These are phyloP conservation scores for Onychomys arenicola DNA, from an alignment of 2,797 vertebrate genomes.

Conservation along the genomic window DNA sequence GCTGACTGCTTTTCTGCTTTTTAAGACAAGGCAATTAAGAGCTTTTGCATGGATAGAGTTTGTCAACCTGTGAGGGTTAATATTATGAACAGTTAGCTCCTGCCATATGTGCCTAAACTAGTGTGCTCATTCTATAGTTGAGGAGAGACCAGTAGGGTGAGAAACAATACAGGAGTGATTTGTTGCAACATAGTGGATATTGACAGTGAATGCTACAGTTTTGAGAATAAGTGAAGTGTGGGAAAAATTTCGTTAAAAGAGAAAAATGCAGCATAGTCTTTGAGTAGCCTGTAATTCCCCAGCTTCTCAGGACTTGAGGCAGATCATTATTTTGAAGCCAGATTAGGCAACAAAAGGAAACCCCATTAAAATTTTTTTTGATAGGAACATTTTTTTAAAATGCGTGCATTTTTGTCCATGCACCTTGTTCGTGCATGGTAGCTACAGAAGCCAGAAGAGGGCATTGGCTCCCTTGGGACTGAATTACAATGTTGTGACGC, in stretches of 20 bases:
- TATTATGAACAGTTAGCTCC: neutral
- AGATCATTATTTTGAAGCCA: neutral
- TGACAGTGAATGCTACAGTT: neutral
- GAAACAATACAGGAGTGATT: neutral
- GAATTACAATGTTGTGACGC: neutral
- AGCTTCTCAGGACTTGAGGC: neutral
- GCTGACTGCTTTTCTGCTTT: neutral
- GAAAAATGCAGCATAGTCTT: neutral
- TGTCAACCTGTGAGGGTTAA: neutral
- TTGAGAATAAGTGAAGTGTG: neutral
- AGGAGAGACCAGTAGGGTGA: neutral
- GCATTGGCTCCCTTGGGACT: neutral
- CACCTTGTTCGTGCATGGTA: neutral
- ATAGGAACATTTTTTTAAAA: neutral
- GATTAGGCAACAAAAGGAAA: neutral
- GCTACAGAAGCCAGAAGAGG: neutral
- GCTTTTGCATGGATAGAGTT: neutral
- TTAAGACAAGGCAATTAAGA: conserved; percentile 32
- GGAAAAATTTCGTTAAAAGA: neutral
- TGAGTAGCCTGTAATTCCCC: neutral
- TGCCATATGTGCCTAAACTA: neutral
- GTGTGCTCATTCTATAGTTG: neutral
- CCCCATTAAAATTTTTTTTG: neutral
- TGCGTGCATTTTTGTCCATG: neutral
- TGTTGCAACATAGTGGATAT: neutral